Conservation (phyloP, 2,888 invertebrate species). For the Neoscelio sp. region DNA sequence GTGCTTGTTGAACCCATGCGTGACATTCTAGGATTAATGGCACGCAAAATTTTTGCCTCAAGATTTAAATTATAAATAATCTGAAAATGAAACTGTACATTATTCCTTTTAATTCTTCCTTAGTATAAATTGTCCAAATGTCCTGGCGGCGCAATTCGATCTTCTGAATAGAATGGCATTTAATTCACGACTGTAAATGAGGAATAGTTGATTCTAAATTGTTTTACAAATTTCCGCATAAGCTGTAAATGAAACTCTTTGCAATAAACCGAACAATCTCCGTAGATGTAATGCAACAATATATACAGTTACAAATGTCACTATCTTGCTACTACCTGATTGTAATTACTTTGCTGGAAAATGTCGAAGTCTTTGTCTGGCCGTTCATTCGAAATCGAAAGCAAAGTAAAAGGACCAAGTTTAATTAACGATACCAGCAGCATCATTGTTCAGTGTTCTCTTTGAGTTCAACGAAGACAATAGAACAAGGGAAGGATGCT, state of each 20-base stretch:
- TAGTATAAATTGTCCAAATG: not conserved
- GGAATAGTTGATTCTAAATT: conserved; percentile 23
- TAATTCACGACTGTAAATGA: not conserved
- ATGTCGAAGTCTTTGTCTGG: conserved; percentile 67
- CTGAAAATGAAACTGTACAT: too few species aligned
- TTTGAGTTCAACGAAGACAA: conserved; percentile 68
- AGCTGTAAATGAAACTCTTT: conserved; percentile 10
- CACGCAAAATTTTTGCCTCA: conserved; percentile 36
- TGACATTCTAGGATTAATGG: conserved; percentile 62
- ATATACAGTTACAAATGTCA: conserved; percentile 42
- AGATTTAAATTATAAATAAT: too few species aligned
- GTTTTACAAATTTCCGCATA: conserved; percentile 27
- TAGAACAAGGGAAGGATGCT: conserved; percentile 68
- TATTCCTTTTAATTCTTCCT: too few species aligned
- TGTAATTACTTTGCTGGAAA: conserved; percentile 68
- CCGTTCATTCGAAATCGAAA: conserved; percentile 67
- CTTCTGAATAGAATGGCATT: not conserved
- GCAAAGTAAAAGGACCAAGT: conserved; percentile 67
- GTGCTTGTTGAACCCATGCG: conserved; percentile 49
- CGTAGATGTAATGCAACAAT: conserved; percentile 24
- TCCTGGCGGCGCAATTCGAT: not conserved
- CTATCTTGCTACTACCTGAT: conserved; percentile 52
- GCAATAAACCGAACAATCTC: conserved; percentile 22
- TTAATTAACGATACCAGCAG: conserved; percentile 69
- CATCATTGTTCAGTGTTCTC: conserved; percentile 68